A percentile compares a stretch with the other conserved stretches of the same genome.
Conservation (phyloP, 1,140 invertebrate genomes). For the Diprion similis region DNA sequence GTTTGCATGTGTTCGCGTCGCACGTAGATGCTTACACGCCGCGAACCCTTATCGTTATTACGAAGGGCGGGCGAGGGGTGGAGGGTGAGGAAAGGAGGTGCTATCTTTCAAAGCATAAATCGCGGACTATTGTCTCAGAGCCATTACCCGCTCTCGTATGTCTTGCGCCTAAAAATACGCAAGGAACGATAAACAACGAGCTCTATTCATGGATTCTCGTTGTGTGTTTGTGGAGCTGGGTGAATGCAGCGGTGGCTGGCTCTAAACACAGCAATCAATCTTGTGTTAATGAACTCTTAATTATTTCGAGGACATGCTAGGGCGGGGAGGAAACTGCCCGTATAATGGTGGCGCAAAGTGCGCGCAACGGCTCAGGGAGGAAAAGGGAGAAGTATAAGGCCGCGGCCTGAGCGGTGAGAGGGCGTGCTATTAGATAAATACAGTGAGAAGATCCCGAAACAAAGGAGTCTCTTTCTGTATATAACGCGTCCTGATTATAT, state of each 20-base stretch:
- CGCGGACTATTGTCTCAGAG: constrained; percentile 30
- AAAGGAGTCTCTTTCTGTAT: neutral
- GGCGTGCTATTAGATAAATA: constrained; percentile 51
- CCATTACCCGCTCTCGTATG: constrained; percentile 31
- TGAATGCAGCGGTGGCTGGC: constrained; percentile 21
- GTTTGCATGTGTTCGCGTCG: neutral
- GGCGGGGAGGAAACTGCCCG: constrained; percentile 52
- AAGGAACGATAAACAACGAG: constrained; percentile 41
- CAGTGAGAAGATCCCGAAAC: constrained; percentile 25
- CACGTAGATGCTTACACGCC: neutral
- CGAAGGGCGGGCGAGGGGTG: neutral
- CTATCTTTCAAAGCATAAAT: constrained; percentile 28
- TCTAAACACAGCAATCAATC: constrained; percentile 52
- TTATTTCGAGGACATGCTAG: constrained; percentile 59
- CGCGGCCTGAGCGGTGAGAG: constrained; percentile 26
- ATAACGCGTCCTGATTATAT: constrained; percentile 5
- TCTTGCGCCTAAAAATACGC: constrained; percentile 3
- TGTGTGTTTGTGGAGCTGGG: constrained; percentile 24
- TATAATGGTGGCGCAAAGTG: constrained; percentile 60
- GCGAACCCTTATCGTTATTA: neutral
- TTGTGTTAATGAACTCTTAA: constrained; percentile 60
- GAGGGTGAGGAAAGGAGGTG: constrained; percentile 6
- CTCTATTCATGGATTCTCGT: constrained; percentile 46
- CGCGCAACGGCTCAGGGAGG: constrained; percentile 32
- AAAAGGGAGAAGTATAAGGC: constrained; percentile 23